Evolutionary conservation across 2,797 vertebrate species (phyloP).

Genomic region (Mormyrops boulengeri): DNA sequence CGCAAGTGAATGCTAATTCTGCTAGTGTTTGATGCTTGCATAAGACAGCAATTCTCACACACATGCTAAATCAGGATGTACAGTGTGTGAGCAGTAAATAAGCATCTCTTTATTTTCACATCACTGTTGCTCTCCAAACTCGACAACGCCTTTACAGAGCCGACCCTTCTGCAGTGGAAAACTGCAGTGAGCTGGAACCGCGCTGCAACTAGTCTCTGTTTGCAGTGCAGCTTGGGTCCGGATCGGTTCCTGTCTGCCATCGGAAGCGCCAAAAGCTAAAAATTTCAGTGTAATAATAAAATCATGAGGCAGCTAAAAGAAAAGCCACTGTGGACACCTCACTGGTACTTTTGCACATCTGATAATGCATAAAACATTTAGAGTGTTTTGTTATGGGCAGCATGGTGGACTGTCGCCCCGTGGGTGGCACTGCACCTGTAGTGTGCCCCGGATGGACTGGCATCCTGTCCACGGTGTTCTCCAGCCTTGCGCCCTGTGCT

Average conservation of each 20-base stretch:
- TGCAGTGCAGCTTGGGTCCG: neutral
- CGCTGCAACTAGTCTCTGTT: neutral
- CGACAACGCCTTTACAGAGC: neutral
- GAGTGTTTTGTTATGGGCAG: neutral
- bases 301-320: neutral
- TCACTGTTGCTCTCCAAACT: neutral
- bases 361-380: neutral
- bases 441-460: neutral
- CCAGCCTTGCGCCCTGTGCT: neutral
- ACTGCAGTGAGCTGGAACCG: neutral
- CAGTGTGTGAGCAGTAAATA: neutral
- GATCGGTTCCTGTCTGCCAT: neutral
- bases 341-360: neutral
- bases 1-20: neutral
- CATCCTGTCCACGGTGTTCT: neutral
- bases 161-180: neutral
- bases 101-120: neutral
- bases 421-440: neutral
- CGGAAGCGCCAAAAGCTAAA: neutral
- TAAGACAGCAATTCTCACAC: neutral
- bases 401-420: neutral
- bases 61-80: neutral
- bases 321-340: neutral
- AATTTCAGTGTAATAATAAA: neutral
- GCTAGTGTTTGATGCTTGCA: neutral